These are phyloP conservation scores for Hylyphantes graminicola DNA, from an alignment of 1,140 invertebrate species.

Conservation along the genomic window DNA sequence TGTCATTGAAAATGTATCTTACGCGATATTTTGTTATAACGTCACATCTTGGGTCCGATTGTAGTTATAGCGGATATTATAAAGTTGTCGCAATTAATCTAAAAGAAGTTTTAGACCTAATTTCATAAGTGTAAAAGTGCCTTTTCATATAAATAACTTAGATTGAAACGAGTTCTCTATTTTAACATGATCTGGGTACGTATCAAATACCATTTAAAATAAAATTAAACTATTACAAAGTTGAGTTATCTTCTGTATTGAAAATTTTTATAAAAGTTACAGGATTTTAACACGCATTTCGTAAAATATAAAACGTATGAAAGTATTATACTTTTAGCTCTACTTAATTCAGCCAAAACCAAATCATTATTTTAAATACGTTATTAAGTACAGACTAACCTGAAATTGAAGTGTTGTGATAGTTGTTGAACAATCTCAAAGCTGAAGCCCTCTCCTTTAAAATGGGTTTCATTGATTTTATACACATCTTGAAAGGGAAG, in stretches of 20 bases:
- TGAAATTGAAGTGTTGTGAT: constrained; percentile 30
- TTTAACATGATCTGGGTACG: too few species aligned
- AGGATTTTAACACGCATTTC: background rate
- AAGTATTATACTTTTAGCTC: background rate
- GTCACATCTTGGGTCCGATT: too few species aligned
- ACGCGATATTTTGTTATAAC: too few species aligned
- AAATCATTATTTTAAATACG: background rate
- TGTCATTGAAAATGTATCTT: too few species aligned
- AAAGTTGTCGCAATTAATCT: too few species aligned
- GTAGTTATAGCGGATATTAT: too few species aligned
- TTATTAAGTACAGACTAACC: background rate
- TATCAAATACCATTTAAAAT: too few species aligned
- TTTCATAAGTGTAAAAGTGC: too few species aligned
- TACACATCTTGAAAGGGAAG: constrained; percentile 9
- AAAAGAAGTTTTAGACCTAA: too few species aligned
- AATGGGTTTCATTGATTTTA: background rate
- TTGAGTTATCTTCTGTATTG: background rate
- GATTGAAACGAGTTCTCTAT: too few species aligned
- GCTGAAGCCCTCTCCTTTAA: constrained; percentile 21
- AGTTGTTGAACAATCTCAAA: constrained; percentile 27
- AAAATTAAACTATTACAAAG: too few species aligned
- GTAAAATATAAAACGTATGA: background rate
- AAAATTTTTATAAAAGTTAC: background rate
- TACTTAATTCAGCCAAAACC: background rate
- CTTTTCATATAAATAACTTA: too few species aligned